phyloP scores from a whole-genome alignment of 2,888 invertebrate genomes.

The Dromius quadrimaculatus region DNA sequence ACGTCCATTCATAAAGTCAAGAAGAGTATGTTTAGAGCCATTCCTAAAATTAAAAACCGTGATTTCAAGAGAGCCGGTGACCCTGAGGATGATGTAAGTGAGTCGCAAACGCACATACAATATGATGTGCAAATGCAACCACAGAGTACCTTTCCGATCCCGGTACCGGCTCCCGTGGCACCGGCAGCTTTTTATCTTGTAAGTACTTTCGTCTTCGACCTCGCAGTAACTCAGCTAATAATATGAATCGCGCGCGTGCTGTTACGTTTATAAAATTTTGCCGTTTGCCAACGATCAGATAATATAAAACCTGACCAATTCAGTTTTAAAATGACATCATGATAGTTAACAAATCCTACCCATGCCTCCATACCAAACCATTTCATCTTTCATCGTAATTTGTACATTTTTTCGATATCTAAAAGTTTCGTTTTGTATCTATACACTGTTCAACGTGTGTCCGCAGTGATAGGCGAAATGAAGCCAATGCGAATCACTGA shows the following conservation, averaged over 20 bases:
- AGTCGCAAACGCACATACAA: background rate
- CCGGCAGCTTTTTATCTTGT: conserved; percentile 57
- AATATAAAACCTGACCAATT: conserved; percentile 48
- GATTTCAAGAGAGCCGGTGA: conserved; percentile 22
- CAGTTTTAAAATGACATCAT: conserved; percentile 1
- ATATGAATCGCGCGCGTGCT: background rate
- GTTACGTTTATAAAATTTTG: background rate
- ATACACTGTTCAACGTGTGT: too few relatives aligned
- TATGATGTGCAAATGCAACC: background rate
- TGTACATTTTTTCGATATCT: background rate
- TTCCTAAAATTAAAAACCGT: conserved; percentile 61
- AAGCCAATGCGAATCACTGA: too few relatives aligned
- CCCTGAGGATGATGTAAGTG: conserved; percentile 30
- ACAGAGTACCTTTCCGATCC: background rate
- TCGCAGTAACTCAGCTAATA: background rate
- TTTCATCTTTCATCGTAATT: conserved; percentile 36
- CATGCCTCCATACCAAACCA: conserved; percentile 43
- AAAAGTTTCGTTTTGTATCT: too few relatives aligned
- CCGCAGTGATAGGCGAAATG: too few relatives aligned
- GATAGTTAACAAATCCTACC: conserved; percentile 10
- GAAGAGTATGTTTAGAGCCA: conserved; percentile 64
- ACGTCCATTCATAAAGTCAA: conserved; percentile 59
- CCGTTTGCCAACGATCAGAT: background rate
- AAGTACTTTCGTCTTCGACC: conserved; percentile 53
- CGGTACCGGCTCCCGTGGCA: conserved; percentile 32